Evolutionary conservation across 2,797 vertebrate genomes (phyloP).

Genomic region (Poecilia velifera): DNA sequence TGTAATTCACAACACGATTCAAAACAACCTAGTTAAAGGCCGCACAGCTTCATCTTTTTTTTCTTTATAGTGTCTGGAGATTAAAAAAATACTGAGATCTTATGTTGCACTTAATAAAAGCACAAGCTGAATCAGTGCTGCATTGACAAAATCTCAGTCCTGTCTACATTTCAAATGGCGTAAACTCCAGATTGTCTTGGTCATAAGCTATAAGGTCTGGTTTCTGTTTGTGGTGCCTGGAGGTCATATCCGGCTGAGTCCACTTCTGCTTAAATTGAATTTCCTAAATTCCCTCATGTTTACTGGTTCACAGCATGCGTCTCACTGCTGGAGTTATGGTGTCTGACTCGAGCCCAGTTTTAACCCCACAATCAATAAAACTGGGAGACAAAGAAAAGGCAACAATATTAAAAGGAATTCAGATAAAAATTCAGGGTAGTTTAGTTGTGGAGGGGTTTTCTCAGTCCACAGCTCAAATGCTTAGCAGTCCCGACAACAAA

Average conservation of each 20-base stretch:
- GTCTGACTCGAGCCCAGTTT: not conserved
- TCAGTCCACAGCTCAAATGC: not conserved
- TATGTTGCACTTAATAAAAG: not conserved
- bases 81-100: conserved; percentile 11
- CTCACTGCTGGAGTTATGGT: not conserved
- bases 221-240: conserved; percentile 15
- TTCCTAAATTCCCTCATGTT: conserved; percentile 24
- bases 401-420: not conserved
- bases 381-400: not conserved
- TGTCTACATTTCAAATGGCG: conserved; percentile 5
- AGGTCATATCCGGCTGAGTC: conserved; percentile 25
- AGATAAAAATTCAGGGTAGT: not conserved
- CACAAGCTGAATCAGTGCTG: conserved; percentile 2
- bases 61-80: conserved; percentile 9
- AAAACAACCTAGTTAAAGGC: conserved; percentile 4
- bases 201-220: conserved; percentile 15
- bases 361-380: not conserved
- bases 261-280: conserved; percentile 24
- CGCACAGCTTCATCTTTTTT: not conserved
- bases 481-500: not conserved
- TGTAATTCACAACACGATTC: not conserved
- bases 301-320: conserved; percentile 5
- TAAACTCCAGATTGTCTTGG: conserved; percentile 18
- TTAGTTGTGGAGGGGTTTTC: not conserved
- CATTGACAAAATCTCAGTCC: not conserved